Percentiles rank a stretch among this genome's conserved stretches.
phyloP scores from a whole-genome alignment of 2,888 invertebrate genomes.

The Caradrina kadenii region DNA sequence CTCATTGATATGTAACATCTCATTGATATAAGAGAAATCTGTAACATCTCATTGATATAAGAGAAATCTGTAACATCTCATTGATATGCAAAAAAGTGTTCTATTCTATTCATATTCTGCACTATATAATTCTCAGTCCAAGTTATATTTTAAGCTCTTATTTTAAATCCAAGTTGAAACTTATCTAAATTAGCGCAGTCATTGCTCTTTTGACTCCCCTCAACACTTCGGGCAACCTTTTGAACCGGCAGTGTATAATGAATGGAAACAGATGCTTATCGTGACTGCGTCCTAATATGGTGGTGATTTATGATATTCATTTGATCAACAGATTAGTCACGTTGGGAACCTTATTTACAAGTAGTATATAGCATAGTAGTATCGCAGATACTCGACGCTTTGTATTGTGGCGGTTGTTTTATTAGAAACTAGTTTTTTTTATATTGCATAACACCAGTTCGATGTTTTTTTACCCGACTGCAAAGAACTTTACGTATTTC shows the following conservation, averaged over 20 bases:
- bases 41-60: too few relatives aligned
- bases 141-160: neutral
- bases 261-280: conserved; percentile 51
- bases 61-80: too few relatives aligned
- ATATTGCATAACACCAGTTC: neutral
- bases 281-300: conserved; percentile 46
- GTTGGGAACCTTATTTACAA: conserved; percentile 28
- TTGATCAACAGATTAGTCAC: conserved; percentile 48
- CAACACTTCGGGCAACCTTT: conserved; percentile 37
- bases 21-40: too few relatives aligned
- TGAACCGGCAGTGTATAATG: conserved; percentile 36
- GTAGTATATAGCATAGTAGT: too few relatives aligned
- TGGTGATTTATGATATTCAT: conserved; percentile 48
- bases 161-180: neutral
- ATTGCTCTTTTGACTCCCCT: conserved; percentile 30
- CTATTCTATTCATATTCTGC: too few relatives aligned
- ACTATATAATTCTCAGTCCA: too few relatives aligned
- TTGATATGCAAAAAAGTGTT: too few relatives aligned
- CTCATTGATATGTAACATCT: too few relatives aligned
- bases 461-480: neutral
- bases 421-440: neutral
- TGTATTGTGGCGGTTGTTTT: conserved; percentile 11
- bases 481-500: too few relatives aligned
- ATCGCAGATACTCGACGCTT: conserved; percentile 31
- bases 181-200: conserved; percentile 39